A percentile compares a stretch with the other conserved stretches of the same genome.
phyloP scores from a whole-genome alignment of 2,888 invertebrate genomes.

The Rotaria socialis region DNA sequence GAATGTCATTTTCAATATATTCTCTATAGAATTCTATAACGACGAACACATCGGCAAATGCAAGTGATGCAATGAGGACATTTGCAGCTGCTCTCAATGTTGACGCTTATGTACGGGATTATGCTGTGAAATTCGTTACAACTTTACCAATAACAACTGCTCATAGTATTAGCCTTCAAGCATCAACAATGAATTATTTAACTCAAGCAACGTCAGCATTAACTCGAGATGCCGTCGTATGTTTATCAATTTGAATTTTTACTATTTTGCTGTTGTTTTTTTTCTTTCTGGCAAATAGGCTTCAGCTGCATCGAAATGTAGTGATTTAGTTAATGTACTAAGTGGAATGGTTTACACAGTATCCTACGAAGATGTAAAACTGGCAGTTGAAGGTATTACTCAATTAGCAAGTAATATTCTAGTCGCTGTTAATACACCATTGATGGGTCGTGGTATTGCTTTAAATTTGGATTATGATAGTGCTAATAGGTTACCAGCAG shows the following conservation, averaged over 20 bases:
- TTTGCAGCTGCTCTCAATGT: background rate
- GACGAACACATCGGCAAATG: background rate
- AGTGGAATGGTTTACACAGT: background rate
- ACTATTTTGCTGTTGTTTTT: background rate
- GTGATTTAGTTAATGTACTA: background rate
- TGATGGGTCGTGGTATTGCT: constrained; percentile 15
- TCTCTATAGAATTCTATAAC: background rate
- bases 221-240: constrained; percentile 29
- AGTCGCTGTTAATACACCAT: background rate
- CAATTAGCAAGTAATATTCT: background rate
- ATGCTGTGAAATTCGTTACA: background rate
- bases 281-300: background rate
- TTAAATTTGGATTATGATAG: constrained; percentile 37
- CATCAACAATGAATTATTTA: constrained; percentile 6
- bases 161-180: constrained; percentile 41
- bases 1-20: background rate
- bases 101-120: constrained; percentile 32
- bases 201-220: constrained; percentile 24
- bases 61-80: background rate
- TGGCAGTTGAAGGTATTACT: background rate
- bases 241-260: background rate
- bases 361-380: background rate
- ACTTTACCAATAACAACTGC: constrained; percentile 36
- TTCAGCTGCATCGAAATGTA: background rate
- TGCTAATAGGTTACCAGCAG: background rate